A percentile compares a stretch with the other conserved stretches of the same genome.
Conservation (phyloP, 2,888 invertebrate species). For the Clusia tigrina region DNA sequence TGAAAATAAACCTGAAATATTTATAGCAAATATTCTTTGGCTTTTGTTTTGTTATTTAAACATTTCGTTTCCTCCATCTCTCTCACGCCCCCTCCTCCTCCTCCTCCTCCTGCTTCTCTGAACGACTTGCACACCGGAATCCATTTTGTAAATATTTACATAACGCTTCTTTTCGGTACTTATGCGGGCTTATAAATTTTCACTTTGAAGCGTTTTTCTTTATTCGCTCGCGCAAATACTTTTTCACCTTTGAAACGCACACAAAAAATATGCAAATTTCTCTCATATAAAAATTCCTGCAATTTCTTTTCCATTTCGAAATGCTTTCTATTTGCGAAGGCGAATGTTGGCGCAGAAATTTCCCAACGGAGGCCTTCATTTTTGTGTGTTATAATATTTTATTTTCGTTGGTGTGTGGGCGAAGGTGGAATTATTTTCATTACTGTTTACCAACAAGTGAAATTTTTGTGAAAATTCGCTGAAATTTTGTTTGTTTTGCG, state of each 20-base stretch:
- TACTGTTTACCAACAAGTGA: conserved; percentile 4
- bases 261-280: conserved; percentile 7
- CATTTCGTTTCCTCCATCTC: too few species aligned
- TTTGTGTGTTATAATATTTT: neutral
- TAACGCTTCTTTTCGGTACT: conserved; percentile 19
- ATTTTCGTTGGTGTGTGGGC: neutral
- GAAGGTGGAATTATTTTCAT: conserved; percentile 5
- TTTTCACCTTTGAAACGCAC: neutral
- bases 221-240: neutral
- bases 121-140: too few species aligned
- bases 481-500: neutral
- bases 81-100: too few species aligned
- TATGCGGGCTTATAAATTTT: conserved; percentile 4
- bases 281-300: conserved; percentile 9
- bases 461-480: conserved; percentile 2
- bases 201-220: conserved; percentile 2
- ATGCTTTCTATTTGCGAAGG: neutral
- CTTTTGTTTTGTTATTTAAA: too few species aligned
- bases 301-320: conserved; percentile 8
- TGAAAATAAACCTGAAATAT: too few species aligned
- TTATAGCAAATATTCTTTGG: too few species aligned
- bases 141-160: conserved; percentile 32
- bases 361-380: conserved; percentile 1
- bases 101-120: conserved; percentile 2
- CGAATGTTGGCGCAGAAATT: conserved; percentile 1